A percentile compares a stretch with the other conserved stretches of the same genome.
phyloP scores from a whole-genome alignment of 2,888 invertebrate genomes.

The Ypsolopha scabrella region DNA sequence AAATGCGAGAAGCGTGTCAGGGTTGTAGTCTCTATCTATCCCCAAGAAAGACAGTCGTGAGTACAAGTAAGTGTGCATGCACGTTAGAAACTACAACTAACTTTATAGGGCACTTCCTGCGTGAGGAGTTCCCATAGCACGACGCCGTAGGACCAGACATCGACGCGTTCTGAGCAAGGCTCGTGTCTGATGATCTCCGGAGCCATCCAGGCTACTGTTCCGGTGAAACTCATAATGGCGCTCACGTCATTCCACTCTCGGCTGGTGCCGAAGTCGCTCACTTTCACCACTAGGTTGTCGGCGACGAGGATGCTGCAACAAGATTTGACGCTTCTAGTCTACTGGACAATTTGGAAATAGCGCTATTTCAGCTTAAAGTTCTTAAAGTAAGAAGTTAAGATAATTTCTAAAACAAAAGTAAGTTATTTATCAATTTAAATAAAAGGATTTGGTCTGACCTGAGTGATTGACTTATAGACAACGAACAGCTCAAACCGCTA shows the following conservation, averaged over 20 bases:
- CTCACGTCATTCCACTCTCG: slow-evolving; percentile 95
- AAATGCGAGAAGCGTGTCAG: too few relatives aligned
- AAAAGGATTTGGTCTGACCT: too few relatives aligned
- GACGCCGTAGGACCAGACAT: slow-evolving; percentile 98
- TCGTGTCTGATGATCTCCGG: slow-evolving; percentile 98
- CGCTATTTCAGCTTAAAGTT: neutral
- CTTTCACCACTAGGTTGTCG: slow-evolving; percentile 86
- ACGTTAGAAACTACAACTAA: neutral
- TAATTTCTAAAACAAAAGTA: too few relatives aligned
- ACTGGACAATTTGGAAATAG: too few relatives aligned
- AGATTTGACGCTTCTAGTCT: too few relatives aligned
- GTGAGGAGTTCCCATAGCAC: slow-evolving; percentile 98
- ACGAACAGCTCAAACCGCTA: too few relatives aligned
- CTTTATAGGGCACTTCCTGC: slow-evolving; percentile 90
- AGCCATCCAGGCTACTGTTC: slow-evolving; percentile 99
- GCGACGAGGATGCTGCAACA: slow-evolving; percentile 83
- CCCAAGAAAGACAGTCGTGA: too few relatives aligned
- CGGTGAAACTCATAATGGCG: slow-evolving; percentile 96
- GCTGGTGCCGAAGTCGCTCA: slow-evolving; percentile 98
- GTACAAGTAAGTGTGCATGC: too few relatives aligned
- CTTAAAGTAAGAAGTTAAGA: too few relatives aligned
- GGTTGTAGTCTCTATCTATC: too few relatives aligned
- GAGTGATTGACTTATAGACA: too few relatives aligned
- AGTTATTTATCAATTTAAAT: too few relatives aligned
- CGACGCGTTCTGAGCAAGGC: slow-evolving; percentile 97